These are phyloP conservation scores for Adelges cooleyi DNA, from an alignment of 1,140 invertebrate species.

Conservation along the genomic window DNA sequence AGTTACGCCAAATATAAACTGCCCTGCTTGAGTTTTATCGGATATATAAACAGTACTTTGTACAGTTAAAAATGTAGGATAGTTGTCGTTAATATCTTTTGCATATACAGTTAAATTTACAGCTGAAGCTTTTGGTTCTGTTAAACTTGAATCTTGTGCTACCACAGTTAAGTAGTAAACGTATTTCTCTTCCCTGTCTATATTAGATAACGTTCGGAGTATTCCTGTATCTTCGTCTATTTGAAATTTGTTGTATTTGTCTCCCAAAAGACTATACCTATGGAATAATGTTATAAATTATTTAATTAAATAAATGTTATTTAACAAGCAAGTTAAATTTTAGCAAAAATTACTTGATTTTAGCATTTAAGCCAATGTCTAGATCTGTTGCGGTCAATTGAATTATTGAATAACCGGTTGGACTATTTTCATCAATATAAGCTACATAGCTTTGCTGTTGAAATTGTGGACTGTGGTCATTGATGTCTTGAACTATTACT, in stretches of 20 bases:
- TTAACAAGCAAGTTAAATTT: not conserved
- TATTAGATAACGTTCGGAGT: constrained; percentile 53
- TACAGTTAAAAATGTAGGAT: constrained; percentile 59
- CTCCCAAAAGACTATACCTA: constrained; percentile 66
- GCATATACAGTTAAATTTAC: constrained; percentile 70
- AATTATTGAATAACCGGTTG: constrained; percentile 56
- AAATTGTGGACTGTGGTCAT: constrained; percentile 82
- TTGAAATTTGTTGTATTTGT: constrained; percentile 60
- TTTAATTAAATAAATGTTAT: not conserved
- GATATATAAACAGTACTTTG: constrained; percentile 66
- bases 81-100: constrained; percentile 77
- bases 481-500: constrained; percentile 83
- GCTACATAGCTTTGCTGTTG: constrained; percentile 64
- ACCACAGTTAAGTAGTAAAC: constrained; percentile 69
- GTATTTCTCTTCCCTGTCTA: constrained; percentile 68
- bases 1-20: constrained; percentile 78
- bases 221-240: constrained; percentile 62
- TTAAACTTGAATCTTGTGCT: constrained; percentile 75
- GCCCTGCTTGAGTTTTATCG: constrained; percentile 55
- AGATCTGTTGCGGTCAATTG: constrained; percentile 62
- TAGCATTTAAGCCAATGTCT: constrained; percentile 71
- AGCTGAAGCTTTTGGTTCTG: constrained; percentile 60
- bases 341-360: constrained; percentile 49
- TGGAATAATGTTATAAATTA: not conserved
- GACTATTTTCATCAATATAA: constrained; percentile 62